A percentile compares a stretch with the other conserved stretches of the same genome.
Evolutionary conservation across 2,113 vertebrate species (phyloP).

Genomic region (Glareola pratincola): DNA sequence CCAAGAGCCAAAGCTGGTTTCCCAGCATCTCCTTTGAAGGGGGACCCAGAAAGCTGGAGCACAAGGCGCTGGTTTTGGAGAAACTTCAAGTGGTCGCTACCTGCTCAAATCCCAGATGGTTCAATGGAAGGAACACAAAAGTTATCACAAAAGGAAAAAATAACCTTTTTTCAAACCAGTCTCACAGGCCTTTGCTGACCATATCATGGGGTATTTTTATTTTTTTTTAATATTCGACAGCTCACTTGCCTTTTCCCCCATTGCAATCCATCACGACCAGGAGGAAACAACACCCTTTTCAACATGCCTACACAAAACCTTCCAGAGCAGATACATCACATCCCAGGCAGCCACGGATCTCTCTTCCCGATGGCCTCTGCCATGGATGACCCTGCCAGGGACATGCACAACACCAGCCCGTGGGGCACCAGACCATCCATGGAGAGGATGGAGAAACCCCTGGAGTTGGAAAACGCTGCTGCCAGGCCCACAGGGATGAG

Average conservation of each 20-base stretch:
- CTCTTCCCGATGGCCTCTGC: background rate
- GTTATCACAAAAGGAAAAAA: background rate
- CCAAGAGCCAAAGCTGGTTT: background rate
- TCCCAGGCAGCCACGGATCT: background rate
- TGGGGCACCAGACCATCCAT: background rate
- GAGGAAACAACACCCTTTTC: background rate
- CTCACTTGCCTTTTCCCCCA: background rate
- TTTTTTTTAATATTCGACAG: background rate
- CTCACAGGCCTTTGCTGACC: background rate
- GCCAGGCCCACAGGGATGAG: background rate
- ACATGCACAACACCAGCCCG: rapidly evolving
- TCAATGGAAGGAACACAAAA: rapidly evolving
- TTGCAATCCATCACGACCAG: background rate
- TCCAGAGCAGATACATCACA: background rate
- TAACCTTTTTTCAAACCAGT: background rate
- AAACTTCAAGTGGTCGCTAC: background rate
- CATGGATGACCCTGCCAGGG: rapidly evolving
- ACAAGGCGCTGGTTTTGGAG: background rate
- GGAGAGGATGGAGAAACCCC: background rate
- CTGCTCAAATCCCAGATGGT: background rate
- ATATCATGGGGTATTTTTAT: background rate
- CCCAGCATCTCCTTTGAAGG: background rate
- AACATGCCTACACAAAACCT: background rate
- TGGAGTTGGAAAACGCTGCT: background rate
- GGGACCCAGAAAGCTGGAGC: background rate